Evolutionary conservation across 2,797 vertebrate species (phyloP).

Genomic region (Tenualosa ilisha): DNA sequence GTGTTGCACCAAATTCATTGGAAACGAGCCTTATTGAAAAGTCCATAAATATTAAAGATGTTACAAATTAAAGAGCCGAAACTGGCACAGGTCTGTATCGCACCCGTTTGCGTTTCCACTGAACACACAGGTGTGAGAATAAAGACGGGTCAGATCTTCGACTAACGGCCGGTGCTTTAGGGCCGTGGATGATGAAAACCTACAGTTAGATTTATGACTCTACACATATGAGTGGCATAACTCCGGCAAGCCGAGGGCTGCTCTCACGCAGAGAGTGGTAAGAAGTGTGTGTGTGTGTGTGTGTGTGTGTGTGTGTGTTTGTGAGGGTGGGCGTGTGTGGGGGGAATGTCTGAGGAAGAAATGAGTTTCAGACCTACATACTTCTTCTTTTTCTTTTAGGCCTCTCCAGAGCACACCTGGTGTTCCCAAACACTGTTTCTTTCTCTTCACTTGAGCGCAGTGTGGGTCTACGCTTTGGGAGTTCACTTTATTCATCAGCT

Average conservation of each 20-base stretch:
- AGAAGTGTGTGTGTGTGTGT: too few relatives aligned
- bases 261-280: not conserved
- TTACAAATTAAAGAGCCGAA: not conserved
- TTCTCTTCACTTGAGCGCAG: not conserved
- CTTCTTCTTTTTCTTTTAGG: not conserved
- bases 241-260: not conserved
- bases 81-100: not conserved
- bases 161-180: not conserved
- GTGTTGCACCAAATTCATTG: not conserved
- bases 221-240: constrained; percentile 12
- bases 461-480: not conserved
- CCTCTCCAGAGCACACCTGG: constrained; percentile 2
- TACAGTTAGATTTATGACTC: not conserved
- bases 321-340: too few relatives aligned
- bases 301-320: too few relatives aligned
- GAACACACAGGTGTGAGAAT: not conserved
- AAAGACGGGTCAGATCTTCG: not conserved
- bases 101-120: not conserved
- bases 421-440: not conserved
- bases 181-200: not conserved
- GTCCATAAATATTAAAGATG: not conserved
- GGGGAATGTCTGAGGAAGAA: not conserved
- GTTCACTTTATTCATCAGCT: constrained; percentile 3
- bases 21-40: not conserved
- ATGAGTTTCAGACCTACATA: not conserved